Base-by-base conservation (phyloP, 2,797 vertebrate species). In the Bryconaethiops microstoma region DNA sequence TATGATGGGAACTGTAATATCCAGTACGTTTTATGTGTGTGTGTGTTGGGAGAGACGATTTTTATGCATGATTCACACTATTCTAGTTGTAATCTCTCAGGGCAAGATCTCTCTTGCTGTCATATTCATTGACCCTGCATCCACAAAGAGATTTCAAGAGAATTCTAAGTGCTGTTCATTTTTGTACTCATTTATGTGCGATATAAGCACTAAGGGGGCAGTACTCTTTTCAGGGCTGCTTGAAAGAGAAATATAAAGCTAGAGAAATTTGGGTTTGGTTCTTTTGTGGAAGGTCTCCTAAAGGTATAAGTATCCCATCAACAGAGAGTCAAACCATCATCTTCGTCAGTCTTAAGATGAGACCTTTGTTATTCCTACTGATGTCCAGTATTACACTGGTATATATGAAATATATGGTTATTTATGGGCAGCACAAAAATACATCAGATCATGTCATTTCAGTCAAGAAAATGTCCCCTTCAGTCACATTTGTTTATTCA, bases 1-100 rank as follows among this genome's bases (percentile, higher is more conserved):
- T 76, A 59, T 70, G 79, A 63, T 40, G 5, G 12, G 57, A 77
- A 65, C 54, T 69, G 65, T 82, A 84, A 81, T 72, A 76, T 74
- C 69, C 71, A 76, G 48, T 80, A 77, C 19, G 76, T 68, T 68
- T 71, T 23, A 69, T 48, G 75, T 83, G 29, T 76, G 55, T 74
- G 74, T 77, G 71, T 74, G 76, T 48, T 48, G 45, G 9, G 7
- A 14, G 48, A 13, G 48, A 13, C 72, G 82, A 60, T 68, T 76
- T 78, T 75, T 50, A 81, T 74, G 39, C 19, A 39, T 19, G 57
- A 12, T 76, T 25, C 60, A 35, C 29, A 52, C 67, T 72, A 73
- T 54, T 81, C 74, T 25, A 62, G 63, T 81, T 68, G 63, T 71
- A 69, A 69, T 79, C 72, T 82, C 68, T 62, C 52, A 65, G 45